These are phyloP conservation scores for Ophion obscuratus DNA, from an alignment of 2,888 invertebrate species.

Conservation along the genomic window DNA sequence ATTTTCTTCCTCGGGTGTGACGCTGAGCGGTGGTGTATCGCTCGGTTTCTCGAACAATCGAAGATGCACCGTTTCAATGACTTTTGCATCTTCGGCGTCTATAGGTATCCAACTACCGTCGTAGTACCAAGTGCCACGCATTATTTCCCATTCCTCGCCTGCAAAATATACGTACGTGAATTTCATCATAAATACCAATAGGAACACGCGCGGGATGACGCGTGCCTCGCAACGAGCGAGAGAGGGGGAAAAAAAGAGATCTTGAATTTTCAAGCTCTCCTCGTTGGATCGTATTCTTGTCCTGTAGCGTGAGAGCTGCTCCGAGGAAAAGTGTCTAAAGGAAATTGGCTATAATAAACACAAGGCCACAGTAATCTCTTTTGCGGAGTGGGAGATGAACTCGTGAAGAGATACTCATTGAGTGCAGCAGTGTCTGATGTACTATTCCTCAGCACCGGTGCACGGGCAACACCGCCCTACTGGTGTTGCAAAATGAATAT, in stretches of 20 bases:
- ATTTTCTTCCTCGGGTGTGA: slow-evolving; percentile 74
- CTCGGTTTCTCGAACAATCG: slow-evolving; percentile 84
- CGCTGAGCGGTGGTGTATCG: slow-evolving; percentile 71
- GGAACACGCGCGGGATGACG: not conserved
- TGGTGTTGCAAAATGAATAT: slow-evolving; percentile 45
- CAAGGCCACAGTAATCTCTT: slow-evolving; percentile 78
- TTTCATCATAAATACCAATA: not conserved
- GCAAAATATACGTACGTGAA: slow-evolving; percentile 9
- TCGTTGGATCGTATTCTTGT: slow-evolving; percentile 38
- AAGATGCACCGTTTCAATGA: slow-evolving; percentile 87
- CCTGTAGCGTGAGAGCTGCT: slow-evolving; percentile 31
- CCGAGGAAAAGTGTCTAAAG: slow-evolving; percentile 71
- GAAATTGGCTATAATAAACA: slow-evolving; percentile 78
- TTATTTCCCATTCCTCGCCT: slow-evolving; percentile 86
- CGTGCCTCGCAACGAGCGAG: not conserved
- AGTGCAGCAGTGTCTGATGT: slow-evolving; percentile 32
- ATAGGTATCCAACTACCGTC: slow-evolving; percentile 88
- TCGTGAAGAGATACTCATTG: slow-evolving; percentile 23
- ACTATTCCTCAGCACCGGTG: slow-evolving; percentile 31
- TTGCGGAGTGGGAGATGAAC: slow-evolving; percentile 65
- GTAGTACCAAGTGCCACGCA: slow-evolving; percentile 88
- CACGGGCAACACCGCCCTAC: slow-evolving; percentile 18
- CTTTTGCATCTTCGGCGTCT: slow-evolving; percentile 85
- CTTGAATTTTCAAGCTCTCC: not conserved
- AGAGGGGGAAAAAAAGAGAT: slow-evolving; percentile 1